Evolutionary conservation across 2,797 vertebrate species (phyloP).

Genomic region (Gadopsis bispinosus): DNA sequence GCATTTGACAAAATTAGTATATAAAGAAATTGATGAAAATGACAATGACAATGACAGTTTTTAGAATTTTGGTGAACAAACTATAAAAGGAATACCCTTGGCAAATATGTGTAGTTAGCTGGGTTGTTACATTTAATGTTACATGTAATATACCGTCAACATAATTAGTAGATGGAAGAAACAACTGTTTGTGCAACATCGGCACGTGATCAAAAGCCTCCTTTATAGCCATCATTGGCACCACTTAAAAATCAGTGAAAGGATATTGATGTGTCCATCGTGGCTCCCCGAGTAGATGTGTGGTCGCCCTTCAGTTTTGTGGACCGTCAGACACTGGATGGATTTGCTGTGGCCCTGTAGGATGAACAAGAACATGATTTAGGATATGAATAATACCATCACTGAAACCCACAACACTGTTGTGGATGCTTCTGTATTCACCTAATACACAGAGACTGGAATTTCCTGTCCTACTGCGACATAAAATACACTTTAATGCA

Average conservation of each 20-base stretch:
- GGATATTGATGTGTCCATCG: constrained; percentile 99
- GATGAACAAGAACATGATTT: constrained; percentile 17
- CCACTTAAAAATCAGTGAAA: constrained; percentile 69
- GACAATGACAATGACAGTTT: too few species aligned
- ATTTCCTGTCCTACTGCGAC: constrained; percentile 4
- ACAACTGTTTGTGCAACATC: background rate
- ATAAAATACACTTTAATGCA: background rate
- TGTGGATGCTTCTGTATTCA: constrained; percentile 8
- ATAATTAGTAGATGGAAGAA: background rate
- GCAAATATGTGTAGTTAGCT: background rate
- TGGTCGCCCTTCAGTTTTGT: constrained; percentile 86
- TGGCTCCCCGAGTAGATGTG: constrained; percentile 96
- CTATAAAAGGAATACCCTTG: background rate
- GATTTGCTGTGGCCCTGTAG: constrained; percentile 96
- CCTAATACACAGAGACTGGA: background rate
- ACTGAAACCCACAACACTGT: background rate
- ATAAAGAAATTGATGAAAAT: background rate
- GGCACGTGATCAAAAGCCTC: background rate
- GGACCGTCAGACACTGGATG: constrained; percentile 93
- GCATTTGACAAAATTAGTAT: background rate
- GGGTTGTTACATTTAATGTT: background rate
- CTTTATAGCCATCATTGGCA: background rate
- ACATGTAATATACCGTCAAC: background rate
- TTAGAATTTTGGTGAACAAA: background rate
- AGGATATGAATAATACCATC: constrained; percentile 1